Base-by-base conservation (phyloP, 2,113 vertebrate species). In the Collichthys lucidus region DNA sequence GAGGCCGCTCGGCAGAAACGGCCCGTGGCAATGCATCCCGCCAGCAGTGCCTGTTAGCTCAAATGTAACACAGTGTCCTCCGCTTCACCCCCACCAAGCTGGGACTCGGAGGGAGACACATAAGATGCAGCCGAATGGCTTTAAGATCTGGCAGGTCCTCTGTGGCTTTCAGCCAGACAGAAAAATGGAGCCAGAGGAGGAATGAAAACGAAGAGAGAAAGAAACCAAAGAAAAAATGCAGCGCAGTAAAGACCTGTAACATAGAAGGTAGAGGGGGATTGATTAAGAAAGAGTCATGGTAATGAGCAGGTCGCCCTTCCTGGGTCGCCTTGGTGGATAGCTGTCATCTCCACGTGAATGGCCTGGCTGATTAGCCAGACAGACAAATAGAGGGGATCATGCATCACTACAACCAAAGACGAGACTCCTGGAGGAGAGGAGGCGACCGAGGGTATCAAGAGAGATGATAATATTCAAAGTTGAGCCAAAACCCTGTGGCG, bases 21-120 rank as follows among this genome's bases (percentile, higher is more conserved):
- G 77, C 91, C 70, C 16, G 29, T 65, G 84, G 82, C 68, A 66
- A 78, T 22, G 57, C 20, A 56, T 81, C 72, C 78, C 83, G 55
- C 80, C 77, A 79, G 82, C 62, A 3, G 73, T 77, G 82, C 85
- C 86, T 86, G 88, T 90, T 90, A 90, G 92, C 87, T 92, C 84
- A 66, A 84, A 90, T 90, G 84, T 91, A 90, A 89, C 88, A 84
- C 40, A 31, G 67, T 89, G 89, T 92, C 90, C 91, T 90, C 70
- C 72, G 63, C 68, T 85, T 91, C 88, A 88, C 87, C 88, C 86
- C 85, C 83, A 80, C 82, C 77, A 80, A 68, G 85, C 78, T 73
- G 86, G 84, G 83, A 86, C 79, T 85, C 53, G 9, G 84, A 91
- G 89, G 85, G 82, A 89, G 83, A 86, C 86, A 31, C 57, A 82